Conservation (phyloP, 2,113 vertebrate genomes). For the Serilophus lunatus region DNA sequence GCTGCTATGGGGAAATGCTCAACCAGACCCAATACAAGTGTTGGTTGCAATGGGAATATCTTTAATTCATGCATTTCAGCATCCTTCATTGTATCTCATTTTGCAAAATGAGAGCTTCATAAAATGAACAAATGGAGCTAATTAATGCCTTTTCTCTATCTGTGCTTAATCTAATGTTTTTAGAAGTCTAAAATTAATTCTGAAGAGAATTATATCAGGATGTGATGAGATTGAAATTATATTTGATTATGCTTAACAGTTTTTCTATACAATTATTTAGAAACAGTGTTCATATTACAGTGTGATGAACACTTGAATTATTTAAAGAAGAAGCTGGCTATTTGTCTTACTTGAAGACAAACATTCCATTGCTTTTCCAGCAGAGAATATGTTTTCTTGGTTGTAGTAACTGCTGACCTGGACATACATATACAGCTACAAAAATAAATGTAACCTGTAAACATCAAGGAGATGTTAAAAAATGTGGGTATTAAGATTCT, state of each 20-base stretch:
- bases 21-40: not conserved
- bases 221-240: not conserved
- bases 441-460: not conserved
- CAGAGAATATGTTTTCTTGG: not conserved
- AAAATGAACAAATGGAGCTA: not conserved
- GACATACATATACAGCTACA: not conserved
- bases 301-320: not conserved
- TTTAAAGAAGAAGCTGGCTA: not conserved
- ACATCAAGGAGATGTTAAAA: not conserved
- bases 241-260: not conserved
- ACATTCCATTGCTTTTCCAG: not conserved
- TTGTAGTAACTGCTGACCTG: not conserved
- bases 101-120: not conserved
- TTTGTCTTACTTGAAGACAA: not conserved
- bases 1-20: too few relatives aligned
- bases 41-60: not conserved
- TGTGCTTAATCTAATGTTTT: not conserved
- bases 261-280: not conserved
- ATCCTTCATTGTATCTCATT: not conserved
- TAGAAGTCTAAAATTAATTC: not conserved
- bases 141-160: conserved; percentile 8
- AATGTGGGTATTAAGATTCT: not conserved
- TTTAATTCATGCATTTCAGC: not conserved
- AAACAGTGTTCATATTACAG: not conserved
- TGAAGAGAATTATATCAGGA: not conserved